Conservation (phyloP, 1,140 invertebrate species). For the Drosophila parabipectinata region DNA sequence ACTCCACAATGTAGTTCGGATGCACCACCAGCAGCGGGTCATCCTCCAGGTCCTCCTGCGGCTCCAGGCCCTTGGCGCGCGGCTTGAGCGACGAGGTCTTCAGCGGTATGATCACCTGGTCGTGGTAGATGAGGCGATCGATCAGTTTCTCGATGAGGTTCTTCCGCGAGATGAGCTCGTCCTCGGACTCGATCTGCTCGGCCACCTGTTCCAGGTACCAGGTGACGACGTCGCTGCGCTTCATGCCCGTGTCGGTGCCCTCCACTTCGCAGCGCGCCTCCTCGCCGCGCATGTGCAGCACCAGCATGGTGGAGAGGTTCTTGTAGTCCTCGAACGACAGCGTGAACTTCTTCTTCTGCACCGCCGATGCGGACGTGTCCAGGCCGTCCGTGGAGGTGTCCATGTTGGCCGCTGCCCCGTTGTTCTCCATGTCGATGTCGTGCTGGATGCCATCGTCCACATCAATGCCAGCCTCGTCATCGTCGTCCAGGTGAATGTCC, state of each 20-base stretch:
- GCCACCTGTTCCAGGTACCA: conserved; percentile 98
- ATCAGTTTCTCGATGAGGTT: conserved; percentile 97
- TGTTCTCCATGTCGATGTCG: conserved; percentile 77
- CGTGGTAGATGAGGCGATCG: conserved; percentile 95
- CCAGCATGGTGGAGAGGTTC: conserved; percentile 94
- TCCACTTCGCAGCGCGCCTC: conserved; percentile 89
- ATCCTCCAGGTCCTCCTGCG: conserved; percentile 87
- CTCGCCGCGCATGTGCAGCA: conserved; percentile 94
- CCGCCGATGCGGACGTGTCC: conserved; percentile 28
- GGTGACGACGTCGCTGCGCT: conserved; percentile 93
- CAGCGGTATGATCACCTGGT: conserved; percentile 96
- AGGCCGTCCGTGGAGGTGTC: conserved; percentile 21
- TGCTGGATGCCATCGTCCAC: conserved; percentile 62
- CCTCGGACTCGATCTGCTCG: conserved; percentile 94
- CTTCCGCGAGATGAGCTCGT: conserved; percentile 95
- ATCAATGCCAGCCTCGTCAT: conserved; percentile 86
- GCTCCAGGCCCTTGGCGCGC: conserved; percentile 83
- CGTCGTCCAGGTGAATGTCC: conserved; percentile 96
- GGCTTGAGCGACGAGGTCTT: conserved; percentile 87
- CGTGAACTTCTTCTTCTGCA: conserved; percentile 92
- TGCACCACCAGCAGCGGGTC: conserved; percentile 97
- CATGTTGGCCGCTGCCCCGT: conserved; percentile 70
- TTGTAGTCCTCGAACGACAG: conserved; percentile 98
- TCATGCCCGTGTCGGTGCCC: conserved; percentile 88
- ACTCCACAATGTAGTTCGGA: conserved; percentile 96